These are phyloP conservation scores for Phoxinus dragarum DNA, from an alignment of 2,797 vertebrate genomes.

Conservation along the genomic window DNA sequence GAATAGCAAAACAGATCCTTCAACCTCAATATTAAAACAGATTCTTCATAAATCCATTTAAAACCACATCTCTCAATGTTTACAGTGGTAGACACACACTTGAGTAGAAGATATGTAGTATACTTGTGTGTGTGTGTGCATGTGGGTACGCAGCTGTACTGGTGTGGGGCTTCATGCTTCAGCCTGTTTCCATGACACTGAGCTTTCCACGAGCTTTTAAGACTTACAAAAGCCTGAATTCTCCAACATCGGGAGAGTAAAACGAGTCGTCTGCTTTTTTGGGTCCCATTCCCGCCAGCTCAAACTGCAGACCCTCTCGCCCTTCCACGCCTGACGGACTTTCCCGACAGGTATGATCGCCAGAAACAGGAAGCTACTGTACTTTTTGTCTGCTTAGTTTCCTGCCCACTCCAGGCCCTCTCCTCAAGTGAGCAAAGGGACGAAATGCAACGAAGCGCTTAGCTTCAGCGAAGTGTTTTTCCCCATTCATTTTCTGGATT, in stretches of 20 bases:
- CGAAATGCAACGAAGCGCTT: neutral
- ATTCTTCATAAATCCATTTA: slow-evolving; percentile 8
- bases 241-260: slow-evolving; percentile 17
- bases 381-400: slow-evolving; percentile 34
- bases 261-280: neutral
- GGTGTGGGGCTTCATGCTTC: slow-evolving; percentile 25
- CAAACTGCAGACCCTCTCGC: neutral
- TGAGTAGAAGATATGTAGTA: neutral
- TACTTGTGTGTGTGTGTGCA: neutral
- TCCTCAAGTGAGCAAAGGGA: neutral
- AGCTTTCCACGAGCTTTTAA: slow-evolving; percentile 36
- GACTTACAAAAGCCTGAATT: slow-evolving; percentile 46
- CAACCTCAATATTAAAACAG: neutral
- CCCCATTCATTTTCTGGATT: neutral
- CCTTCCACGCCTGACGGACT: neutral
- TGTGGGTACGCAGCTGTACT: slow-evolving; percentile 42
- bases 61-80: slow-evolving; percentile 57
- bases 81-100: slow-evolving; percentile 25
- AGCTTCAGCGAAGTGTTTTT: neutral
- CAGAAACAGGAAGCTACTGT: slow-evolving; percentile 16
- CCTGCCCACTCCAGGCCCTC: slow-evolving; percentile 8
- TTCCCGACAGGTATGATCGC: slow-evolving; percentile 23
- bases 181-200: slow-evolving; percentile 60
- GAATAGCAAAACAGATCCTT: neutral
- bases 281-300: neutral